Percentiles rank a stretch among this genome's conserved stretches.
Evolutionary conservation across 37 sponge, comb jelly and placozoan species (phyloP).

Genomic region (Chondrosia reniformis): DNA sequence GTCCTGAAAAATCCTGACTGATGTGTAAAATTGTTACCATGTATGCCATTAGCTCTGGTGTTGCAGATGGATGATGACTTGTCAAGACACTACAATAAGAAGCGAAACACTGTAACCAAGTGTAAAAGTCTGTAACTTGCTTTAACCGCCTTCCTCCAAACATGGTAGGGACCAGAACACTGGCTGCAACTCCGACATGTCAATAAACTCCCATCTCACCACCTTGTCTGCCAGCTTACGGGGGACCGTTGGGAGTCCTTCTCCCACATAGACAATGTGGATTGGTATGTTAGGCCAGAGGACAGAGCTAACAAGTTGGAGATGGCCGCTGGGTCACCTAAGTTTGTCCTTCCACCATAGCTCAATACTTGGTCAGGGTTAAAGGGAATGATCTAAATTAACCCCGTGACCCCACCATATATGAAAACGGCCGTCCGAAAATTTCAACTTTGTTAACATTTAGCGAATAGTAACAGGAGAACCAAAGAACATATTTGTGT

Average conservation of each 20-base stretch:
- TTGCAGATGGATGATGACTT: background rate
- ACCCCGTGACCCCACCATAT: too few species aligned
- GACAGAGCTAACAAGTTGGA: too few species aligned
- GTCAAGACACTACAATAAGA: background rate
- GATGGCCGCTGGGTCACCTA: too few species aligned
- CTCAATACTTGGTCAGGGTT: too few species aligned
- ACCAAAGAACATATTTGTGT: too few species aligned
- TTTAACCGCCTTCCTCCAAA: background rate
- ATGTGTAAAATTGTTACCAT: background rate
- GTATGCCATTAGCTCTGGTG: constrained; percentile 8
- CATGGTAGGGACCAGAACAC: background rate
- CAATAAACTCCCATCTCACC: background rate
- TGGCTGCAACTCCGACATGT: constrained; percentile 8
- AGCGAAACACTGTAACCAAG: constrained; percentile 4
- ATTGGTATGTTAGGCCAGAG: too few species aligned
- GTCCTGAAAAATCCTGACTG: constrained; percentile 1
- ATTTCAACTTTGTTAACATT: too few species aligned
- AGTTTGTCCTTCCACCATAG: too few species aligned
- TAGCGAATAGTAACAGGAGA: too few species aligned
- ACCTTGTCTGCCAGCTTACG: background rate
- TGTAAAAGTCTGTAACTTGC: background rate
- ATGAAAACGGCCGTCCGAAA: too few species aligned
- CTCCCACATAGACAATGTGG: constrained; percentile 17
- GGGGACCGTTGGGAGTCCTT: background rate
- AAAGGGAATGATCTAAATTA: too few species aligned